Base-by-base conservation (phyloP, 2,888 invertebrate species). In the Acrobasis suavella region DNA sequence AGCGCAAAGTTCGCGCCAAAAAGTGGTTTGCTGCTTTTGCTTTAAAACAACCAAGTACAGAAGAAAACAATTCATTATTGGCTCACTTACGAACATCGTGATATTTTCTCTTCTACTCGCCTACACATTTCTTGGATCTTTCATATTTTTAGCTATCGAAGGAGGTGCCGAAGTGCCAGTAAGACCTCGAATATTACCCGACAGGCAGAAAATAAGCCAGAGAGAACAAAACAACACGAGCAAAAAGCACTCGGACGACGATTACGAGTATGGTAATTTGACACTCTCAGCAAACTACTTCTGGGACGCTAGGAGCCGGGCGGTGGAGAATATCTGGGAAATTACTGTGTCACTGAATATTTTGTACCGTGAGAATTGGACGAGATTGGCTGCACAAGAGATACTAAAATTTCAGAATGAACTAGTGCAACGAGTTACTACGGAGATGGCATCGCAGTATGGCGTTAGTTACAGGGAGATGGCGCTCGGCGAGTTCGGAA, bases 311-410 rank as follows among this genome's bases (percentile, higher is more conserved):
- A 81, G 92, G 66, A 92, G 86, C 68, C 81, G 82, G 77, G 96
- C 97, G 14, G 97, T 97, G 58, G 96, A 97, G 87, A 97, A 96
- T 85, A 96, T 98, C 79, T 98, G 98, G 98, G 96, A 97, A 83
- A 96, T 97, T 68, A 98, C 98, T 3, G 96, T 96, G 70, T 96
- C 95, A 66, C 89, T 97, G 72, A 98, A 98, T 89, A 96, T 98
- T 78, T 93, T 98, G 70, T 97, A 97, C 84, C 95, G 96, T 82
- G 96, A 96, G 80, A 97, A 98, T 89, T 98, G 98, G 97, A 97
- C 97, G 65, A 93, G 95, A 80, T 92, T 96, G 77, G 97, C 96
- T 51, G 95, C 95, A 58, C 94, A 95, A 76, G 96, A 96, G 81
- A 95, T 97, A 78, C 92, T 94, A 65, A 95, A 96, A 83, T 97